phyloP scores from a whole-genome alignment of 2,797 vertebrate genomes.

The Sarcoramphus papa region DNA sequence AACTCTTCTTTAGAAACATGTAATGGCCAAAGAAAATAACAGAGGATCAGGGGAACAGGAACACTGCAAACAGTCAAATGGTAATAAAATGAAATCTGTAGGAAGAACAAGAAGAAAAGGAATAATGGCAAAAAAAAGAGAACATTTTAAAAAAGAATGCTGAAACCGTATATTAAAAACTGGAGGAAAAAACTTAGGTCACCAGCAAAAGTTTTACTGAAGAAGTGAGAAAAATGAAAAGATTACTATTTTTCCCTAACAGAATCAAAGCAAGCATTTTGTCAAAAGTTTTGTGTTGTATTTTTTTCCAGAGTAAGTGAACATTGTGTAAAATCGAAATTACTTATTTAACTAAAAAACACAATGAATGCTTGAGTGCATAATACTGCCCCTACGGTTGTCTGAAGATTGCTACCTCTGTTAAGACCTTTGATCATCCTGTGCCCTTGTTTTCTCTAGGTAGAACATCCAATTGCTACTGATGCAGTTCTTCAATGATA shows the following conservation, averaged over 20 bases:
- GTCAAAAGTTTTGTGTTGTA: not conserved
- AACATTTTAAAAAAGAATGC: not conserved
- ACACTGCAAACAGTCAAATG: not conserved
- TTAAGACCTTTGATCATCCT: not conserved
- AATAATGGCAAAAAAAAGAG: not conserved
- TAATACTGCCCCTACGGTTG: not conserved
- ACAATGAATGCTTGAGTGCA: not conserved
- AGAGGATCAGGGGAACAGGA: not conserved
- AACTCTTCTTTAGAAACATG: not conserved
- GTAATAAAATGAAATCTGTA: slow-evolving; percentile 1
- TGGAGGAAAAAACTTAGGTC: not conserved
- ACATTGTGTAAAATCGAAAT: not conserved
- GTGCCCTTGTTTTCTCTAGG: not conserved
- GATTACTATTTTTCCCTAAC: not conserved
- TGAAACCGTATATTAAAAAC: not conserved
- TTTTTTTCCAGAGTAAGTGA: not conserved
- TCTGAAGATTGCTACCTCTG: not conserved
- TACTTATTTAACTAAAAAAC: not conserved
- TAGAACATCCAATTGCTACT: not conserved
- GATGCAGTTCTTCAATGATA: not conserved
- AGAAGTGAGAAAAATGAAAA: not conserved
- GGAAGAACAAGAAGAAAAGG: not conserved
- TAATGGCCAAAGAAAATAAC: not conserved
- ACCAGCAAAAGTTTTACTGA: slow-evolving; percentile 16
- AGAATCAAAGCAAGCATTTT: not conserved